Conservation (phyloP, 2,888 invertebrate genomes). For the Ornithoptera priamus region DNA sequence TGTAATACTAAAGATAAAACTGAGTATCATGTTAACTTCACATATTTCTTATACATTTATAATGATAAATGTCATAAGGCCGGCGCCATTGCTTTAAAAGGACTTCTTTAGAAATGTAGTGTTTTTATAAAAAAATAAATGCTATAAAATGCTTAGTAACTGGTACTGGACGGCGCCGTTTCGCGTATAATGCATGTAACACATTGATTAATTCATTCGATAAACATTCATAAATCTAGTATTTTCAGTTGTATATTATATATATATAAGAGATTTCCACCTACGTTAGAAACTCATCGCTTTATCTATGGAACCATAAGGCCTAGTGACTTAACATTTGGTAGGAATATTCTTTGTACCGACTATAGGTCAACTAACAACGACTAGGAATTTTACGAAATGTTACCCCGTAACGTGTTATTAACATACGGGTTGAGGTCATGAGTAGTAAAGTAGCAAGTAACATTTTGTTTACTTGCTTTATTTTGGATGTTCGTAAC, state of each 20-base stretch:
- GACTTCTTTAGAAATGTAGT: background rate
- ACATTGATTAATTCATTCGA: background rate
- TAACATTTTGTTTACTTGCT: too few species aligned
- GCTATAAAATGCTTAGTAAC: background rate
- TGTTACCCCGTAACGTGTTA: too few species aligned
- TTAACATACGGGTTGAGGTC: too few species aligned
- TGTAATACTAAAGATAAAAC: background rate
- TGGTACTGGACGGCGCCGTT: background rate
- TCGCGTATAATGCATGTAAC: background rate
- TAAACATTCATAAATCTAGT: background rate
- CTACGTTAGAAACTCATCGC: too few species aligned
- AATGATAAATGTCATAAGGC: background rate
- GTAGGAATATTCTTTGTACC: too few species aligned
- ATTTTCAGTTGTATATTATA: background rate
- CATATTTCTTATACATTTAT: background rate
- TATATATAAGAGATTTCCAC: too few species aligned
- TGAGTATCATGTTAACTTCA: background rate
- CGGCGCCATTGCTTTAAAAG: background rate
- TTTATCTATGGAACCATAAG: too few species aligned
- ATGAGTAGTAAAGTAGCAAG: too few species aligned
- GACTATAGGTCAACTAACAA: too few species aligned
- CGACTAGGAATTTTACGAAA: too few species aligned
- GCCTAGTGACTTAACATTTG: too few species aligned
- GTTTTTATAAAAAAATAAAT: background rate
- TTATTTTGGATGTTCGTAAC: too few species aligned